Base-by-base conservation (phyloP, 2,113 vertebrate genomes). In the Acanthisitta chloris region DNA sequence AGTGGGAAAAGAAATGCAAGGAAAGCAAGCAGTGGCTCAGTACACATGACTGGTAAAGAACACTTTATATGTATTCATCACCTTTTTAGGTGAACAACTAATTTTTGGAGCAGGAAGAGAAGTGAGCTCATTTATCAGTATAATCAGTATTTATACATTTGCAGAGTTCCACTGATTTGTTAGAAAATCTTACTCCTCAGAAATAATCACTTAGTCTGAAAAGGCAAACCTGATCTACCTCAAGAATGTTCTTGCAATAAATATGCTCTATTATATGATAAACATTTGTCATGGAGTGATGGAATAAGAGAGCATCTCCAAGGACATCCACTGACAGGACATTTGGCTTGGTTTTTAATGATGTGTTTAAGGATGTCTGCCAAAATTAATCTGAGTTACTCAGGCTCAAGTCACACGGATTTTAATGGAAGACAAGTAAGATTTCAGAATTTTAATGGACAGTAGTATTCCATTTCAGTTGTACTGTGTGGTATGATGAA, bases 391-490 rank as follows among this genome's bases (percentile, higher is more conserved):
- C 4, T 11, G n/a, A n/a, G 14, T 76, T 76, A 69, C 43, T 71
- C 13, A 38, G 33, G 42, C 17, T 38, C 25, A 51, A 40, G 17
- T 46, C 6, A 5, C 0, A 0, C 15, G 20, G 10, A 46, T 36
- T 72, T 86, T 64, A 84, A 34, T n/a, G 14, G 9, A 58, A 83
- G 57, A 48, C 24, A 66, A 21, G 4, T 36, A 82, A 72, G 40
- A 76, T 34, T 82, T 55, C 31, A 57, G 23, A 17, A 71, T 80
- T 86, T 62, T 59, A 61, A 28, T 5, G 19, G 42, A 33, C n/a
- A 81, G 8, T 23, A 48, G 19, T 40, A 72, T 31, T 93, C 33
- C 28, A 52, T 51, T 86, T 82, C 57, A 80, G 8, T 52, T 51
- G 7, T 58, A 42, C n/a, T 77, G 25, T 16, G 40, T 54, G 34